Percentiles rank a stretch among this genome's conserved stretches.
Conservation (phyloP, 1,140 invertebrate genomes). For the Diuraphis noxia region DNA sequence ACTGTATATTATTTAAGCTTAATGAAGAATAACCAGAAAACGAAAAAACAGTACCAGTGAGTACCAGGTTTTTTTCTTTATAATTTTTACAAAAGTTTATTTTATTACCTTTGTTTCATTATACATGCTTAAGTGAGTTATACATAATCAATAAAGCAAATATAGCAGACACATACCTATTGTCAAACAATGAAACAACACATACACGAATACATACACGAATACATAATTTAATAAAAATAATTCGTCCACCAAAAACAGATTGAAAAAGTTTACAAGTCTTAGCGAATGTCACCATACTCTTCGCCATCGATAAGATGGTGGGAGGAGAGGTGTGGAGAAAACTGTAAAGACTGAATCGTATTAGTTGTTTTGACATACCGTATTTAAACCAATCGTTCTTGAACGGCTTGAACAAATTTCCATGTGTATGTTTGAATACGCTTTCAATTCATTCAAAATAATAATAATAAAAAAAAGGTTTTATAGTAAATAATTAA, state of each 20-base stretch:
- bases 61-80: slow-evolving; percentile 41
- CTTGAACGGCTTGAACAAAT: background rate
- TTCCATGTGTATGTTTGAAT: background rate
- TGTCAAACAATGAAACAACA: too few species aligned
- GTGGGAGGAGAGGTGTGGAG: too few species aligned
- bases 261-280: background rate
- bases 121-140: slow-evolving; percentile 5
- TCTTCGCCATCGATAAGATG: too few species aligned
- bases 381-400: background rate
- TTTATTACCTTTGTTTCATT: slow-evolving; percentile 37
- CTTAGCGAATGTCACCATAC: background rate
- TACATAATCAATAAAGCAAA: slow-evolving; percentile 13
- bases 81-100: slow-evolving; percentile 32
- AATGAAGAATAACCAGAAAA: background rate
- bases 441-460: background rate
- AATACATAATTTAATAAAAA: slow-evolving; percentile 3
- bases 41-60: slow-evolving; percentile 29
- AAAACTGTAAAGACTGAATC: background rate
- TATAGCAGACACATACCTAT: background rate
- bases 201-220: background rate
- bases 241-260: background rate
- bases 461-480: background rate
- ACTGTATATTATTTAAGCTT: background rate
- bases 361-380: background rate
- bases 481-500: too few species aligned